phyloP scores from a whole-genome alignment of 2,113 vertebrate genomes.

The Zosterops japonicus region DNA sequence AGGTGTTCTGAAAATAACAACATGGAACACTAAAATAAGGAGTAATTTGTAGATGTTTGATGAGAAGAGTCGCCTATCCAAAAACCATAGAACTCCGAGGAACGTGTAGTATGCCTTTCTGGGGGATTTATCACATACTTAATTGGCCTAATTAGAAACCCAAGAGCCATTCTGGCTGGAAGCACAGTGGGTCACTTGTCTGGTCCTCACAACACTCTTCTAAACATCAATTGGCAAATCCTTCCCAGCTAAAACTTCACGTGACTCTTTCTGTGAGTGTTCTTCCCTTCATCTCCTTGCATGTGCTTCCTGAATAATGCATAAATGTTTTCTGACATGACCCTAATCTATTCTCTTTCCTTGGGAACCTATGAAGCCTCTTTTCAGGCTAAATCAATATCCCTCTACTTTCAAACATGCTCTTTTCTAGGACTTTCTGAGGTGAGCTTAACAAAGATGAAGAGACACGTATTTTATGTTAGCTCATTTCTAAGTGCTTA shows the following conservation, averaged over 20 bases:
- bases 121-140: neutral
- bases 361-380: neutral
- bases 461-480: neutral
- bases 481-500: neutral
- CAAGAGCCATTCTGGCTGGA: neutral
- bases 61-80: neutral
- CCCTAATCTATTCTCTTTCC: neutral
- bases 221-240: neutral
- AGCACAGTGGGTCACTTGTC: neutral
- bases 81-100: neutral
- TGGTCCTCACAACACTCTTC: neutral
- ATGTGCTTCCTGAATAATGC: neutral
- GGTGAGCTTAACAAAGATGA: neutral
- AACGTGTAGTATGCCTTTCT: neutral
- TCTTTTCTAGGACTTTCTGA: neutral
- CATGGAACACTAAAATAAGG: neutral
- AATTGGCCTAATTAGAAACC: neutral
- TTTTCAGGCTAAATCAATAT: neutral
- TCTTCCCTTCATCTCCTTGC: neutral
- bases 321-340: neutral
- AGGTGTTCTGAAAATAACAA: neutral
- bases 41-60: neutral
- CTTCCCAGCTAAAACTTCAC: neutral
- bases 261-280: neutral
- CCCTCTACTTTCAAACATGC: fast-evolving